Evolutionary conservation across 2,797 vertebrate species (phyloP), one percentile per base, ranked within the genome.

Genomic region (Coilia nasus): DNA sequence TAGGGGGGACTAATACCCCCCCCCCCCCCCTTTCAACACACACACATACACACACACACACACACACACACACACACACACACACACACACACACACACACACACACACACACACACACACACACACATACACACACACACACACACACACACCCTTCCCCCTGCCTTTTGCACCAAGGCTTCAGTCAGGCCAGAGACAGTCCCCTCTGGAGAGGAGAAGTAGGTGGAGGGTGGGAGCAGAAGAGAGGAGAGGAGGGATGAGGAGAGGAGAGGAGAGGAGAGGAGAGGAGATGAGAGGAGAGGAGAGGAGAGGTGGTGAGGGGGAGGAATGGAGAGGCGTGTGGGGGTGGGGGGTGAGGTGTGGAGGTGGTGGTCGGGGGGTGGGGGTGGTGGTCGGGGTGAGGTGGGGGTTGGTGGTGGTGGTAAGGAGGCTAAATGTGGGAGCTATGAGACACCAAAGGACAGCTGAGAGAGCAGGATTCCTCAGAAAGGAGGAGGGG

Each of bases 401-500:
- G 57, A 44, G 28, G 62, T 31, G 75, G 82, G 46, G 21, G 23
- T 57, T 35, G 25, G n/a, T 12, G 80, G 85, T 56, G 2, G 86
- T 85, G 56, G 87, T 67, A 64, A 82, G 25, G 85, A 89, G 90
- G 92, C 95, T 96, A 96, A 95, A 95, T 96, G 23, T 90, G 93
- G 89, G 90, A 87, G 95, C 91, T 86, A 95, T 92, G 89, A 91
- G 93, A 96, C 93, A 95, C 94, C 93, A 85, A 15, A 28, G 90
- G 90, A 94, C 94, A 95, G 94, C 94, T 95, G 95, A 95, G 93
- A 88, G 85, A 92, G 91, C 93, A 92, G 90, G 92, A 95, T 96
- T 94, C 95, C 94, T 94, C 86, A 92, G 89, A 41, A 41, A 89
- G 85, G 83, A 89, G 91, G 90, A 86, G 93, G 91, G 89, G 91